Evolutionary conservation across 2,888 invertebrate species (phyloP).

Genomic region (Cordylochernes scorpioides): DNA sequence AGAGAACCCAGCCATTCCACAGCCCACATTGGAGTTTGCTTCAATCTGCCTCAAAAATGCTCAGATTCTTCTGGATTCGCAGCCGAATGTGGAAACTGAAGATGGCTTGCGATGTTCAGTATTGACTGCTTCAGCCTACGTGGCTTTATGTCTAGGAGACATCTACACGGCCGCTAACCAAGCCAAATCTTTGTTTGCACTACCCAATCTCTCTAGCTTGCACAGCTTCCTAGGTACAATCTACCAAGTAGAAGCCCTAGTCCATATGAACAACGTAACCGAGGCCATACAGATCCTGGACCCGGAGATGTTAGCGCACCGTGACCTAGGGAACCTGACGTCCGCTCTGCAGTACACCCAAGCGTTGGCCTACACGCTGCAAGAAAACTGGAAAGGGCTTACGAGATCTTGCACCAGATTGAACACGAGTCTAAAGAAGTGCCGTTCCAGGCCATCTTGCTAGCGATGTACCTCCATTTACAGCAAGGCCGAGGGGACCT

Average conservation of each 20-base stretch:
- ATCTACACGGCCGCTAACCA: slow-evolving; percentile 48
- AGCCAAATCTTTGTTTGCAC: slow-evolving; percentile 41
- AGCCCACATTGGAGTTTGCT: slow-evolving; percentile 65
- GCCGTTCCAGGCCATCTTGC: slow-evolving; percentile 35
- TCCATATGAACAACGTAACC: slow-evolving; percentile 47
- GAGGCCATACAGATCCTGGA: slow-evolving; percentile 63
- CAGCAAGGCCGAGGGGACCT: slow-evolving; percentile 26
- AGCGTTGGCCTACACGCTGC: slow-evolving; percentile 41
- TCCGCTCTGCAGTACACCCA: slow-evolving; percentile 50
- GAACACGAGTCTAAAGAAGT: slow-evolving; percentile 21
- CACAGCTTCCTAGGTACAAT: slow-evolving; percentile 52
- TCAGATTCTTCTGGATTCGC: slow-evolving; percentile 30
- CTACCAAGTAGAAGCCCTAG: slow-evolving; percentile 63
- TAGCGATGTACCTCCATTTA: slow-evolving; percentile 36
- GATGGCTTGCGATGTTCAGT: slow-evolving; percentile 32
- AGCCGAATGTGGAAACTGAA: not conserved
- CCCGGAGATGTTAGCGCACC: slow-evolving; percentile 15
- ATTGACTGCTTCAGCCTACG: slow-evolving; percentile 52
- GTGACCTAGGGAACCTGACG: slow-evolving; percentile 34
- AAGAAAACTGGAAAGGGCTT: slow-evolving; percentile 41
- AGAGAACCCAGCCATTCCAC: slow-evolving; percentile 60
- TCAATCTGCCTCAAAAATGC: slow-evolving; percentile 65
- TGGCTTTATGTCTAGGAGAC: slow-evolving; percentile 55
- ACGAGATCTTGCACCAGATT: slow-evolving; percentile 24
- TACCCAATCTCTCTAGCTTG: slow-evolving; percentile 40